Conservation (phyloP, 2,797 vertebrate genomes). For the Lacerta agilis region DNA sequence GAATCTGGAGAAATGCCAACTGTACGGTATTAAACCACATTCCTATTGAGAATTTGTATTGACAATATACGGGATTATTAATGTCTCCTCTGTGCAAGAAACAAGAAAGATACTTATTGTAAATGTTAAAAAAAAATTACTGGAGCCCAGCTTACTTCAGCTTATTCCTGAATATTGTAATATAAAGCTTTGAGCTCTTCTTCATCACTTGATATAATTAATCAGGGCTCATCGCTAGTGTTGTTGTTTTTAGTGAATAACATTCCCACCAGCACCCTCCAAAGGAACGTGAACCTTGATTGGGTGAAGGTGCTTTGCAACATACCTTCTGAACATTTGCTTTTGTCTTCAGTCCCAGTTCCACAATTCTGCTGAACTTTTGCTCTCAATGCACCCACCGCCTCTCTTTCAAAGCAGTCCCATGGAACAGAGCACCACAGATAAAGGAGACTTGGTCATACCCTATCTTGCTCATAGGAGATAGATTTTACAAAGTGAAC, state of each 20-base stretch:
- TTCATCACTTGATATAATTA: background rate
- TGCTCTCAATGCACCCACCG: background rate
- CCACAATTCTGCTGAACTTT: too few species aligned
- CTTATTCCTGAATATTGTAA: conserved; percentile 11
- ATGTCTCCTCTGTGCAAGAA: conserved; percentile 56
- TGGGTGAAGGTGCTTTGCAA: conserved; percentile 4
- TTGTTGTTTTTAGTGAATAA: background rate
- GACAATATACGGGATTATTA: conserved; percentile 68
- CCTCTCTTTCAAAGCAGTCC: background rate
- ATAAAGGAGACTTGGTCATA: background rate
- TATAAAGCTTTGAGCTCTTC: background rate
- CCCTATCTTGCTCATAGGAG: background rate
- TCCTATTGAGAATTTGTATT: conserved; percentile 76
- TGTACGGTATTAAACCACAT: conserved; percentile 72
- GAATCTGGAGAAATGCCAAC: conserved; percentile 75
- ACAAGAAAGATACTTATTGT: conserved; percentile 40
- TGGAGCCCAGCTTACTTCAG: background rate
- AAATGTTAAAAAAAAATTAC: conserved; percentile 29
- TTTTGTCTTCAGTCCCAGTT: background rate
- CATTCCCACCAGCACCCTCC: background rate
- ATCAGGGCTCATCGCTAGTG: background rate
- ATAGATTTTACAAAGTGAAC: background rate
- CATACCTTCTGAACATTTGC: conserved; percentile 17
- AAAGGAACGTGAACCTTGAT: background rate
- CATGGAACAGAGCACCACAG: background rate